Evolutionary conservation across 2,888 invertebrate genomes (phyloP).

Genomic region (Acronicta leporina): DNA sequence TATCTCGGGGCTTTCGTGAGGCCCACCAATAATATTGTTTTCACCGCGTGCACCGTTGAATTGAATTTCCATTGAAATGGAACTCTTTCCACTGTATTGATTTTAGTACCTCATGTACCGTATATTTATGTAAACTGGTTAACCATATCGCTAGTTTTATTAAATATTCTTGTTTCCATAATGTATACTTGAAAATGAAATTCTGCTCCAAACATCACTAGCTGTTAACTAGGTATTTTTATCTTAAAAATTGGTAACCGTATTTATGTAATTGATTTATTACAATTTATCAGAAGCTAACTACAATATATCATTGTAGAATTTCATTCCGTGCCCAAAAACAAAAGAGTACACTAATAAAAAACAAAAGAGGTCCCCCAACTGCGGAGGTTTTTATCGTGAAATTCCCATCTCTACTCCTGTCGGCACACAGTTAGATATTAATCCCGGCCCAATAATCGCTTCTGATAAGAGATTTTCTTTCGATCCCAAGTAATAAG

Average conservation of each 20-base stretch:
- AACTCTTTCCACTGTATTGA: conserved; percentile 64
- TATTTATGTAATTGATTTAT: conserved; percentile 25
- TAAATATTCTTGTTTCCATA: conserved; percentile 2
- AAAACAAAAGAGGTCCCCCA: conserved; percentile 37
- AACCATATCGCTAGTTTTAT: background rate
- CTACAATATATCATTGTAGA: conserved; percentile 8
- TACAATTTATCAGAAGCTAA: conserved; percentile 11
- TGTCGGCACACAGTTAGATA: conserved; percentile 75
- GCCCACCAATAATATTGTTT: conserved; percentile 62
- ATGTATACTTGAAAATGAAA: too few relatives aligned
- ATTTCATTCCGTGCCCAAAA: conserved; percentile 30
- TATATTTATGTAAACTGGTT: conserved; percentile 36
- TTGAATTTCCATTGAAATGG: conserved; percentile 65
- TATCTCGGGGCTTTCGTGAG: conserved; percentile 52
- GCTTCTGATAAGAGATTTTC: conserved; percentile 86
- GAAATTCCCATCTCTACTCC: conserved; percentile 73
- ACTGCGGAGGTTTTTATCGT: conserved; percentile 60
- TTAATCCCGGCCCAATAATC: conserved; percentile 81
- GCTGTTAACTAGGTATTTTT: background rate
- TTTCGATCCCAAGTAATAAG: conserved; percentile 82
- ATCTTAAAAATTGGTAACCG: conserved; percentile 25
- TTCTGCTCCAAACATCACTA: conserved; percentile 4
- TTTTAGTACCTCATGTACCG: conserved; percentile 57
- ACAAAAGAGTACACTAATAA: conserved; percentile 24
- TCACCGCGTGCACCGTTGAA: conserved; percentile 54